Evolutionary conservation across 2,888 invertebrate species (phyloP), one percentile per base, ranked within the genome.

Genomic region (Baronia brevicornis): DNA sequence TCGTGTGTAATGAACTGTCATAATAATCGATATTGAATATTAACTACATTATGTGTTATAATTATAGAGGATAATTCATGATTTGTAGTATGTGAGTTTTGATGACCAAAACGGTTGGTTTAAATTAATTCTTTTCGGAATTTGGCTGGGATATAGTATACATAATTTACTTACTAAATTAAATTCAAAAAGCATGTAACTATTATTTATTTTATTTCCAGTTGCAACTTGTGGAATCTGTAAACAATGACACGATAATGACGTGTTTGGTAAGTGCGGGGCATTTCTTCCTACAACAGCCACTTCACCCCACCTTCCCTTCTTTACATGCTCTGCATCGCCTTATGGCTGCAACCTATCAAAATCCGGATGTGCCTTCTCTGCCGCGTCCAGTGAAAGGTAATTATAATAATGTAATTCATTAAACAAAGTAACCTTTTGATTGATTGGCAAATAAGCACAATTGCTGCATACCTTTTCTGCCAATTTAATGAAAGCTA

Each of bases 231-330:
- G 91, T 97, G 55, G 95, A 95, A 72, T 94, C 94, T 27, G 93
- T 97, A 31, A 94, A 94, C 67, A 95, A 96, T 61, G 98, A 98
- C 79, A 94, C 97, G 12, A 90, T 92, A 41, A 88, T 98, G 54
- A 95, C 94, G 61, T 91, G 93, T 53, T 88, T 97, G 60, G 90
- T 95, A 44, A 89, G 91, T 43, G 93, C 96, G 29, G 92, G 92
- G 22, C 96, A 96, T 69, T 87, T 98, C 63, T 98, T 98, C 84
- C 87, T 99, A 37, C 98, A 98, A 72, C 94, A 97, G 72, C 97
- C 96, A 2, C 91, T 95, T 37, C 98, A 98, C 84, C 97, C 98
- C 3, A 91, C 96, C 23, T 96, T 92, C 85, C 93, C 93, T 8
- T 90, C 91, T 36, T 87, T 98, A 50, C 89, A 91, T 56, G 85